phyloP scores from a whole-genome alignment of 2,888 invertebrate species.

The Drosophila diplacantha region DNA sequence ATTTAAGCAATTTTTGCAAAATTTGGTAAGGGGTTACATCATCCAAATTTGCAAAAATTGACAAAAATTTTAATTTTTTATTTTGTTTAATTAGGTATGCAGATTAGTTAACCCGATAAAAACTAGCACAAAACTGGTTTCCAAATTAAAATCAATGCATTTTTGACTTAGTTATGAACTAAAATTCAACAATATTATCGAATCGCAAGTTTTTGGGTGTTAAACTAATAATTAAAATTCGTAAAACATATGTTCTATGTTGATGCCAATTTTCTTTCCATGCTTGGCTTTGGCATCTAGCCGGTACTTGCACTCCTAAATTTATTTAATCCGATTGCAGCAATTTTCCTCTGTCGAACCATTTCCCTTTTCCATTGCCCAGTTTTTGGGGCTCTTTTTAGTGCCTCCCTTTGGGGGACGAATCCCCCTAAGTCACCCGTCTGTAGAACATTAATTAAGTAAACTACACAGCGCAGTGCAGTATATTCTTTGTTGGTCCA shows the following conservation, averaged over 20 bases:
- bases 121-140: too few relatives aligned
- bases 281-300: not conserved
- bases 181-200: too few relatives aligned
- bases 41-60: too few relatives aligned
- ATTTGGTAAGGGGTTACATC: too few relatives aligned
- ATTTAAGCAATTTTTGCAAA: too few relatives aligned
- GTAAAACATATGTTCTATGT: not conserved
- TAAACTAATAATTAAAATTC: too few relatives aligned
- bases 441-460: constrained; percentile 34
- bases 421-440: constrained; percentile 8
- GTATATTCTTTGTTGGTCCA: constrained; percentile 19
- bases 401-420: constrained; percentile 8
- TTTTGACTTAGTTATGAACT: too few relatives aligned
- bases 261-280: not conserved
- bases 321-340: constrained; percentile 11
- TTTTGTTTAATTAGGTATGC: too few relatives aligned
- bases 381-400: constrained; percentile 15
- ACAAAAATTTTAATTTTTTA: too few relatives aligned
- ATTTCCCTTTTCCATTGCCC: constrained; percentile 23
- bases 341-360: constrained; percentile 9
- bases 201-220: too few relatives aligned
- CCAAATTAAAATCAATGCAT: too few relatives aligned
- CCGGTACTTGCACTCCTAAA: not conserved
- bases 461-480: constrained; percentile 26
- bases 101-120: too few relatives aligned